Evolutionary conservation across 1,140 invertebrate species (phyloP), one percentile per base, ranked within the genome.

Genomic region (Pseudomyrmex gracilis): DNA sequence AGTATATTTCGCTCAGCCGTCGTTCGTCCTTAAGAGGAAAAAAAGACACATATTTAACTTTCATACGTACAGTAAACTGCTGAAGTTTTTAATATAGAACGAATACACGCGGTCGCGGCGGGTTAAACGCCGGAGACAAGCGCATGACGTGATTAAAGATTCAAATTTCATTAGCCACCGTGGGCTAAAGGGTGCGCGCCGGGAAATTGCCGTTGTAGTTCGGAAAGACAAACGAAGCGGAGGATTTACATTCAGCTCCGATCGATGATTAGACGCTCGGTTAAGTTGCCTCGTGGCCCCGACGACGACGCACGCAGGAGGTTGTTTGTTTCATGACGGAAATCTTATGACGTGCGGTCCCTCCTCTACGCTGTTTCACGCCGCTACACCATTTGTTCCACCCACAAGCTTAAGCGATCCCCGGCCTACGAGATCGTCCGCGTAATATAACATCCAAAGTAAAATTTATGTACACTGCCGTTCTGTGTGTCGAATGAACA

Each of bases 301-400:
- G 7, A 34, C 34, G 34, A 34, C 67, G 61, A 13, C 17, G 60
- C 34, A 61, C 60, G 34, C 34, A 34, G 70, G 85, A 67, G 87
- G 86, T 78, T 90, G 84, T 87, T 90, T 90, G 88, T 87, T 86
- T 89, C 83, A 70, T 74, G 76, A 77, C 82, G 84, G 88, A 89
- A 87, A 89, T 90, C 89, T 90, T 89, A 87, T 84, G 85, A 84
- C 88, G 85, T 82, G 67, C 70, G 64, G 85, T 70, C 86, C 88
- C 89, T 85, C 89, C 85, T 83, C 63, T 82, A 82, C 68, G 89
- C 53, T 88, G 86, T 85, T 90, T 78, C 76, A 73, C 76, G 84
- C 85, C 76, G 84, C 55, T 85, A 85, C 85, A 84, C 86, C 84
- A 90, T 90, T 87, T 87, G 83, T 90, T 90, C 87, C 87, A 82